Evolutionary conservation across 2,888 invertebrate genomes (phyloP), one percentile per base, ranked within the genome.

Genomic region (Lydus trimaculatus): DNA sequence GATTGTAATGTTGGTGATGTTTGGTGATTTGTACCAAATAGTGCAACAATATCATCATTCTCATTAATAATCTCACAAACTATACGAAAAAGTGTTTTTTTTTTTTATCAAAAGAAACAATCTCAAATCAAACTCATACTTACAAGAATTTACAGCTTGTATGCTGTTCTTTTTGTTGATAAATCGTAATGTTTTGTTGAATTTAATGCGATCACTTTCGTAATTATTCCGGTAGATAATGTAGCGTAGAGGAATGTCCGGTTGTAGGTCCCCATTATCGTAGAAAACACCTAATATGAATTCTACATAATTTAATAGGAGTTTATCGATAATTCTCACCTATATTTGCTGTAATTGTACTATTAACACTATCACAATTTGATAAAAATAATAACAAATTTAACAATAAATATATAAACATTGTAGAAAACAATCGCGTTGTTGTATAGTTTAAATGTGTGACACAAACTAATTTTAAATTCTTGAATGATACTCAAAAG

Each of bases 1-100:
- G 94, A 93, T 81, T 94, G 92, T 9, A 95, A 91, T 79, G 94
- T 93, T 48, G 90, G 88, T 3, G 93, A 87, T 0, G 91, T 87
- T 58, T 87, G 84, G 73, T 87, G 88, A 61, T 90, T 89, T 0
- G 96, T 95, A 0, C 96, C 96, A 79, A 97, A 91, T 39, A 97
- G 88, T 52, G 91, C 95, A 4, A 91, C 91, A 1, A 95, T 25
- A 56, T 56, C 25, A 25, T 23, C 56, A 25, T 56, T 23, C 2
- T 56, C 56, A 1, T 25, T 25, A 13, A 56, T 13, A 56, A 56
- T 56, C 15, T 56, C 56, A 25, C 56, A 56, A 56, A 56, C 56
- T 56, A 11, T 5, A n/a, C n/a, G n/a, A 36, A 36, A 33, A 33
- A 2, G 11, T 33, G 2, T 33, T 33, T 33, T 2, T 9, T 36